phyloP scores from a whole-genome alignment of 1,140 invertebrate genomes.

The Campoletis sonorensis region DNA sequence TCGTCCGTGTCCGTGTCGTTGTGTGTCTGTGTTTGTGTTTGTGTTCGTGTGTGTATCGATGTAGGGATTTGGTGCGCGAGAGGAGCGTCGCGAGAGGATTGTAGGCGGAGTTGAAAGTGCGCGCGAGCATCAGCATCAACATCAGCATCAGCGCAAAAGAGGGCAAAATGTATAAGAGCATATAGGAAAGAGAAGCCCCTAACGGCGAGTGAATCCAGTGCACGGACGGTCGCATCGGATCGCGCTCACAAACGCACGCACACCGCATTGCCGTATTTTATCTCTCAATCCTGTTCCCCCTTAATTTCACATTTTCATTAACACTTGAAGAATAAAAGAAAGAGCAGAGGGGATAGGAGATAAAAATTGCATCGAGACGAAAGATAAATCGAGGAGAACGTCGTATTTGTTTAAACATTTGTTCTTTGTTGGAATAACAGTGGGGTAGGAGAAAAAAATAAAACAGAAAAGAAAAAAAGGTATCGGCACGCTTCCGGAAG shows the following conservation, averaged over 20 bases:
- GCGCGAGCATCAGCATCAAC: conserved; percentile 1
- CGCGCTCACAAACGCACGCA: conserved; percentile 51
- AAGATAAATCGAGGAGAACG: too few relatives aligned
- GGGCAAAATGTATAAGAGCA: not conserved
- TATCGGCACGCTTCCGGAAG: too few relatives aligned
- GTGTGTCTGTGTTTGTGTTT: not conserved
- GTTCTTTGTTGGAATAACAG: too few relatives aligned
- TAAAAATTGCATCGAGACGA: too few relatives aligned
- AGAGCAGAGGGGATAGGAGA: too few relatives aligned
- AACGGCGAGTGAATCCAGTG: conserved; percentile 61
- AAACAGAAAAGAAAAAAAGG: too few relatives aligned
- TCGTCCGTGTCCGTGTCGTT: not conserved
- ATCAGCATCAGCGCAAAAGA: conserved; percentile 1
- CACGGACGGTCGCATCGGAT: conserved; percentile 52
- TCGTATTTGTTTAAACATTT: too few relatives aligned
- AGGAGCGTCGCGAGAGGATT: conserved; percentile 54
- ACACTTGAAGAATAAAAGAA: not conserved
- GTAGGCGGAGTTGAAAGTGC: conserved; percentile 35
- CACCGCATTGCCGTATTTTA: conserved; percentile 69
- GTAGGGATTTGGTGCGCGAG: conserved; percentile 41
- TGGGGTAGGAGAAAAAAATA: conserved; percentile 15
- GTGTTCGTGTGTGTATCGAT: not conserved
- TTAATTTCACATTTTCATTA: not conserved
- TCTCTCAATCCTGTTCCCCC: not conserved
- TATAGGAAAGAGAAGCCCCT: not conserved